Base-by-base conservation (phyloP, 64 coral and sea anemone genomes). In the Montipora cactus region DNA sequence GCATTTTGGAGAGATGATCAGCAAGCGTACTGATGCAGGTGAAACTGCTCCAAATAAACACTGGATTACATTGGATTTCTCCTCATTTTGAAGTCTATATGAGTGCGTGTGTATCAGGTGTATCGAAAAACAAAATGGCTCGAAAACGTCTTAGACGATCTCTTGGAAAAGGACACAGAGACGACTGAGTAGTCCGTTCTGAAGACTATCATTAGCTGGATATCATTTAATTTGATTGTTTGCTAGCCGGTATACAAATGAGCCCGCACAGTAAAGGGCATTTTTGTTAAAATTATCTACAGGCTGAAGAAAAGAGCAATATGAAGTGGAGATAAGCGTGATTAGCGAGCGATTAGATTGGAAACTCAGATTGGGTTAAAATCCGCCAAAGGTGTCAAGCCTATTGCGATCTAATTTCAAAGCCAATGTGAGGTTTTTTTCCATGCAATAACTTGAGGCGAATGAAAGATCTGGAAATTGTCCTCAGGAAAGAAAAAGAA, bases 171-270 rank as follows among this genome's bases (percentile, higher is more conserved):
- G 11, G 53, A 57, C 6, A 57, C 6, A 57, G 11, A 57, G 53
- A 57, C 6, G 53, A 6, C 6, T 11, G 53, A 57, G 53, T 11
- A 57, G 53, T 6, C 44, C 44, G 76, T 71, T 86, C 50, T 86
- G 47, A 2, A 10, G 16, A 12, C 45, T 37, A 37, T 37, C 66
- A 71, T 86, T 70, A 8, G 1, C 64, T n/a, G 7, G 7, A 86
- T 20, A 71, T 86, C 70, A 86, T 71, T 50, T 86, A 86, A 84
- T 72, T 69, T 50, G 66, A 16, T 86, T 64, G 66, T 86, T 84
- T 86, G 13, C 61, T 64, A 64, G 46, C 82, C 48, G 14, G 66
- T 64, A 72, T 71, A 72, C 82, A 71, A 86, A 22, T 86, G 50
- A 8, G 62, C 37, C 7, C n/a, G 64, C 66, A 68, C 71, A 71